A percentile compares a stretch with the other conserved stretches of the same genome.
Conservation (phyloP, 2,888 invertebrate species). For the Gastracanthus pulcherrimus region DNA sequence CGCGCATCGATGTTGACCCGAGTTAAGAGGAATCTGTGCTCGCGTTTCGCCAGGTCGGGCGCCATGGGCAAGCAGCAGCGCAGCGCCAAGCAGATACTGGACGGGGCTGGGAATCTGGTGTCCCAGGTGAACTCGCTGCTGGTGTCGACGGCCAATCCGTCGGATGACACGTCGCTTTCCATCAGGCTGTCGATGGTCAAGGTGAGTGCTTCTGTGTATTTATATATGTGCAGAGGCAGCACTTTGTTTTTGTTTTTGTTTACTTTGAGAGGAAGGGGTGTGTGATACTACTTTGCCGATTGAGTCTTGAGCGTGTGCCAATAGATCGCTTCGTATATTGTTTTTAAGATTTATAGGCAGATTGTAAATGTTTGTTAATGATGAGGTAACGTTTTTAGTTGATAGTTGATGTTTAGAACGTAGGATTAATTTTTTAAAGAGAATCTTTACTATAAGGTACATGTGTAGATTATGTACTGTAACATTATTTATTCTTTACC, state of each 20-base stretch:
- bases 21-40: slow-evolving; percentile 51
- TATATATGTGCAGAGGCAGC: background rate
- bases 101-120: slow-evolving; percentile 72
- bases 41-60: slow-evolving; percentile 62
- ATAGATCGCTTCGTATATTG: background rate
- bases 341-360: background rate
- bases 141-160: slow-evolving; percentile 81
- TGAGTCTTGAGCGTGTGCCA: background rate
- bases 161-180: slow-evolving; percentile 83
- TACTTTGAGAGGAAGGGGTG: background rate
- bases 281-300: background rate
- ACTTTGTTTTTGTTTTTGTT: background rate
- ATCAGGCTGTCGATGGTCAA: slow-evolving; percentile 83
- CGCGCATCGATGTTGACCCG: slow-evolving; percentile 36
- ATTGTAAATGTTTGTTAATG: too few relatives aligned
- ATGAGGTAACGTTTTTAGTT: too few relatives aligned
- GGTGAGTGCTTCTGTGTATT: slow-evolving; percentile 76
- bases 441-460: too few relatives aligned
- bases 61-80: slow-evolving; percentile 65
- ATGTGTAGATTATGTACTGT: too few relatives aligned
- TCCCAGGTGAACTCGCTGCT: slow-evolving; percentile 79
- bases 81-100: slow-evolving; percentile 62
- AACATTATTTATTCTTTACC: too few relatives aligned
- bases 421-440: too few relatives aligned
- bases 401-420: too few relatives aligned